A percentile compares a stretch with the other conserved stretches of the same genome.
Evolutionary conservation across 2,888 invertebrate genomes (phyloP).

Genomic region (Sipha maydis): DNA sequence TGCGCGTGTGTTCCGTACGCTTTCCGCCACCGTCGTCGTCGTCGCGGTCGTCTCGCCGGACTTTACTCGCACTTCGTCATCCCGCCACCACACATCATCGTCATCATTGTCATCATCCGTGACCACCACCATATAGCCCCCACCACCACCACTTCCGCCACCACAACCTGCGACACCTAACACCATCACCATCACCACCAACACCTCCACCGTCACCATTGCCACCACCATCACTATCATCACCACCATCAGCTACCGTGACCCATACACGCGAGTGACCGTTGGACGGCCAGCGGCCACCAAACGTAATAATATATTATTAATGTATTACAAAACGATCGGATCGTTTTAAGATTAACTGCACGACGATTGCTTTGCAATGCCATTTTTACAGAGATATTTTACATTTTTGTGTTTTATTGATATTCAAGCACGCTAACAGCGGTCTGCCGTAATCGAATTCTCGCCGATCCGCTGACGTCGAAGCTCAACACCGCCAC

Average conservation of each 20-base stretch:
- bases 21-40: constrained; percentile 17
- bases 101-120: neutral
- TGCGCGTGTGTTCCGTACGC: constrained; percentile 30
- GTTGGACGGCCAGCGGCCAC: neutral
- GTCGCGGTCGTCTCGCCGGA: constrained; percentile 42
- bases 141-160: neutral
- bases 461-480: neutral
- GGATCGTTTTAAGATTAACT: too few species aligned
- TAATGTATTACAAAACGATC: neutral
- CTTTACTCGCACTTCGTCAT: constrained; percentile 28
- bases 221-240: neutral
- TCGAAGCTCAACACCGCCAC: neutral
- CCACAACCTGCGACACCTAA: neutral
- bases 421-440: neutral
- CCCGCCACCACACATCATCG: neutral
- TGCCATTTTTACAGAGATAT: too few species aligned
- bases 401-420: neutral
- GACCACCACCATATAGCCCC: neutral
- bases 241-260: neutral
- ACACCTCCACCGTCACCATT: neutral
- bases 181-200: neutral
- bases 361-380: too few species aligned
- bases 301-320: constrained; percentile 7
- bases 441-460: neutral
- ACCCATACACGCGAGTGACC: neutral